These are phyloP conservation scores for Siniperca chuatsi DNA, from an alignment of 2,113 vertebrate species.

Conservation along the genomic window DNA sequence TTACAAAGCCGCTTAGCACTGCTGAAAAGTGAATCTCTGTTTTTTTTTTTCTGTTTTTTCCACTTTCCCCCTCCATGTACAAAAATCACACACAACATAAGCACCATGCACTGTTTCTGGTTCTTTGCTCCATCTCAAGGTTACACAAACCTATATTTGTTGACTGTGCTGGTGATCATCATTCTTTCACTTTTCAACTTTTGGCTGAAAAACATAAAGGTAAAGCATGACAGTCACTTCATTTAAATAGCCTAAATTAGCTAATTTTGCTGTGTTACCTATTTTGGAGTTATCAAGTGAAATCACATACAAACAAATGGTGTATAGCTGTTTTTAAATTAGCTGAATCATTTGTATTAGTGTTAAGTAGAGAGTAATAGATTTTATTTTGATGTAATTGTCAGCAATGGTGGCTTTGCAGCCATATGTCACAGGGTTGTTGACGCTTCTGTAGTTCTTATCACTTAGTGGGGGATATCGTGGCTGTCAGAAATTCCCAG, in stretches of 20 bases:
- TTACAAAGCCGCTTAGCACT: slow-evolving; percentile 56
- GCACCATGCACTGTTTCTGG: not conserved
- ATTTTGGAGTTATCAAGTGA: no score
- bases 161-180: not conserved
- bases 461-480: not conserved
- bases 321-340: not conserved
- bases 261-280: not conserved
- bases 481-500: not conserved
- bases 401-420: not conserved
- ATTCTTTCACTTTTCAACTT: slow-evolving; percentile 11
- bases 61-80: not conserved
- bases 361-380: not conserved
- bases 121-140: not conserved
- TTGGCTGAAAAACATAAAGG: not conserved
- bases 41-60: not conserved
- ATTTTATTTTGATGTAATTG: not conserved
- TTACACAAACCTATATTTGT: not conserved
- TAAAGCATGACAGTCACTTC: not conserved
- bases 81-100: not conserved
- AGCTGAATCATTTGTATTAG: not conserved
- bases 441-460: not conserved
- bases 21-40: slow-evolving; percentile 17
- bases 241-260: not conserved
- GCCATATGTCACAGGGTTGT: not conserved
- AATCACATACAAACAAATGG: not conserved